Evolutionary conservation across 2,113 vertebrate species (phyloP), one percentile per base, ranked within the genome.

Genomic region (Tylochromis polylepis): DNA sequence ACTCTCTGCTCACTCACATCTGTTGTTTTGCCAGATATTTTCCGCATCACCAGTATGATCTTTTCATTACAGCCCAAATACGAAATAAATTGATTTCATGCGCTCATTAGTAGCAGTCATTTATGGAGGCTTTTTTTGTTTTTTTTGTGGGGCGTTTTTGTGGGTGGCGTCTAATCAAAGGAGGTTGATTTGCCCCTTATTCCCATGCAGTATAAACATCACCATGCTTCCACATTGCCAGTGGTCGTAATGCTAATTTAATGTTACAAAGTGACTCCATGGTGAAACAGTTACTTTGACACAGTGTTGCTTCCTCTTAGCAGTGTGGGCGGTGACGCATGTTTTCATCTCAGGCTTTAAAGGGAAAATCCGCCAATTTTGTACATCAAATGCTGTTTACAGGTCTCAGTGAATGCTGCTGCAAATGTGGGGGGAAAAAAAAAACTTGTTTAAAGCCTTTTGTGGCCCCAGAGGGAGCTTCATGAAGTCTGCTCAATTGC

Each of bases 11-110:
- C 65, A n/a, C 75, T 82, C 79, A 79, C 65, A 88, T 86, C 65
- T 88, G 72, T 81, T 86, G 36, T 70, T 89, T 83, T 83, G 83
- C 34, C 81, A 87, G 60, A 85, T 81, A 79, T 51, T 82, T 84
- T 70, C 15, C 22, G 9, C 55, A 79, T 38, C 11, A 18, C 22
- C 2, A 5, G 5, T 43, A 24, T 65, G 34, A 83, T 85, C 14
- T 91, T 86, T 83, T 79, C 79, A 91, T 89, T 83, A 58, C 15
- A 15, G 24, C 51, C n/a, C 41, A 87, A 57, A 82, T 31, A 24
- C 51, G 6, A 86, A 88, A 88, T 67, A 24, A 87, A 79, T 62
- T 38, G n/a, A 59, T 82, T 81, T 56, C 20, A 83, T 81, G 57
- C 49, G 31, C 55, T 86, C 7, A 85, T 85, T 89, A 83, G 27